phyloP scores from a whole-genome alignment of 2,113 vertebrate genomes.

The Uropsilus gracilis region DNA sequence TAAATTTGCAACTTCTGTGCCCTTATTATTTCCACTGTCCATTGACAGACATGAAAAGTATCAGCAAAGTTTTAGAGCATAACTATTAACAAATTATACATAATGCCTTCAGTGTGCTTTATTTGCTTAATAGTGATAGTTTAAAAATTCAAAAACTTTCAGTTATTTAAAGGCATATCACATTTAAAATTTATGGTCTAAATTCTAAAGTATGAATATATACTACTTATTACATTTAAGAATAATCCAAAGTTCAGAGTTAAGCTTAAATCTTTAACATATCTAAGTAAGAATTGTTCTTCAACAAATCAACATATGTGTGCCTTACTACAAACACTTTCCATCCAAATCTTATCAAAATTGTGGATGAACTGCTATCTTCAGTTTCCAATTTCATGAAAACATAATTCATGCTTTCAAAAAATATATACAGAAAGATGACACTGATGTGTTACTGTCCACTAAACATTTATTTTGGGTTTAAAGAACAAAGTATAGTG shows the following conservation, averaged over 20 bases:
- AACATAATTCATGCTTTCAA: not conserved
- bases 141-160: not conserved
- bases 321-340: constrained; percentile 7
- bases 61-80: not conserved
- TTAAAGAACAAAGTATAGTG: not conserved
- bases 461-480: not conserved
- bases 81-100: not conserved
- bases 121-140: not conserved
- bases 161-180: not conserved
- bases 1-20: not conserved
- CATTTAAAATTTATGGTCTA: not conserved
- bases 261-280: not conserved
- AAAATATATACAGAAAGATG: not conserved
- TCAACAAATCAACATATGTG: not conserved
- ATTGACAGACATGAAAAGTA: not conserved
- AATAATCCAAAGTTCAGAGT: not conserved
- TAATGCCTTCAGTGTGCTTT: not conserved
- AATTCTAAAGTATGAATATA: not conserved
- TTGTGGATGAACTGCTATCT: not conserved
- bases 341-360: not conserved
- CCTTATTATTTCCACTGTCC: not conserved
- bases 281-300: not conserved
- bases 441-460: not conserved
- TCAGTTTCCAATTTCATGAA: not conserved
- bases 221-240: not conserved